phyloP scores from a whole-genome alignment of 2,888 invertebrate genomes.

The Drosophila borborema region DNA sequence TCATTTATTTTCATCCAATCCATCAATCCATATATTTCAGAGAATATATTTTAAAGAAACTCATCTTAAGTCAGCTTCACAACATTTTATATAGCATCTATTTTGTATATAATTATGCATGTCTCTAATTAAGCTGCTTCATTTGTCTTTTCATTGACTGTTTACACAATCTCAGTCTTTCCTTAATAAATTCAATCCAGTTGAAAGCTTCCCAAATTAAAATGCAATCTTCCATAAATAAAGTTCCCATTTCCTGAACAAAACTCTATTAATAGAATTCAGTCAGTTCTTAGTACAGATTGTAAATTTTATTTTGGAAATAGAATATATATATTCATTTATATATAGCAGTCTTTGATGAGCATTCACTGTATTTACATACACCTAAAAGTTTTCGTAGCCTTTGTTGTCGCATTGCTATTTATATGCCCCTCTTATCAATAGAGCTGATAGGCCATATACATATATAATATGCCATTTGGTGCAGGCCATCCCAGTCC shows the following conservation, averaged over 20 bases:
- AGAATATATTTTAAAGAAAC: no score
- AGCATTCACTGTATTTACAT: conserved; percentile 1
- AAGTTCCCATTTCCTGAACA: neutral
- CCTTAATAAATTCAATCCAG: neutral
- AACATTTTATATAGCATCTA: neutral
- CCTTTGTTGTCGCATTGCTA: neutral
- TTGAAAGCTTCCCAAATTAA: neutral
- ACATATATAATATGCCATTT: neutral
- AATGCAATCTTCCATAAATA: neutral
- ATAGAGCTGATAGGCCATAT: conserved; percentile 28
- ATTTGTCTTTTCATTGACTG: no score
- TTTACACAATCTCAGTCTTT: neutral
- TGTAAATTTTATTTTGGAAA: neutral
- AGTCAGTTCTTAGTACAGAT: neutral
- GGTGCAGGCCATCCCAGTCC: neutral
- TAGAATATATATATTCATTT: neutral
- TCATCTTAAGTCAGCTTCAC: no score
- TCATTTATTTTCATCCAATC: neutral
- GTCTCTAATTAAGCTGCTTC: neutral
- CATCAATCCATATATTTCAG: neutral
- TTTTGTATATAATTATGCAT: no score
- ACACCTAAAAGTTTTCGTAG: neutral
- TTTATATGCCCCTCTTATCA: conserved; percentile 32
- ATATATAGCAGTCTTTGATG: neutral
- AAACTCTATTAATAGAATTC: neutral